Conservation (phyloP, 2,113 vertebrate species). For the Ranitomeya imitator region DNA sequence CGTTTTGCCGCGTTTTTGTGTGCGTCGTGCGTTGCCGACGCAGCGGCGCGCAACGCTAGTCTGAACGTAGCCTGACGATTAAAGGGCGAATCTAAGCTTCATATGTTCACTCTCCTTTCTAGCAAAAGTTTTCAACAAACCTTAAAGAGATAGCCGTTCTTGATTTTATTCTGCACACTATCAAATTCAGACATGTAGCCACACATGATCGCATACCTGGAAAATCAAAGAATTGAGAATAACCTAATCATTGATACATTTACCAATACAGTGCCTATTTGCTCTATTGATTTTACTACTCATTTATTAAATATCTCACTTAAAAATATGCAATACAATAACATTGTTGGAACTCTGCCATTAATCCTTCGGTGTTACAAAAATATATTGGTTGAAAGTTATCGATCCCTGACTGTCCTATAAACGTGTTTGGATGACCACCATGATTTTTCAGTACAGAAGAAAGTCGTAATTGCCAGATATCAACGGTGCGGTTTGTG, state of each 20-base stretch:
- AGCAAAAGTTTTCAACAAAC: conserved; percentile 64
- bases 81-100: background rate
- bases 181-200: conserved; percentile 92
- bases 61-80: no score
- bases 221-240: conserved; percentile 44
- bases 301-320: background rate
- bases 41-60: no score
- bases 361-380: background rate
- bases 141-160: conserved; percentile 93
- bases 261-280: background rate
- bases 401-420: no score
- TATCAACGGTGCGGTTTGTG: no score
- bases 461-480: no score
- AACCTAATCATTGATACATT: background rate
- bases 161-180: conserved; percentile 93
- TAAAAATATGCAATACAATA: background rate
- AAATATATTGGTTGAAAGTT: no score
- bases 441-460: no score
- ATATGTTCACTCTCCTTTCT: background rate
- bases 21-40: no score
- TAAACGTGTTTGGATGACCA: no score
- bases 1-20: no score
- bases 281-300: background rate
- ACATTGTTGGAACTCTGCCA: background rate
- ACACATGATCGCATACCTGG: conserved; percentile 94